phyloP scores from a whole-genome alignment of 2,797 vertebrate genomes.

The Paedocypris micromegethes region DNA sequence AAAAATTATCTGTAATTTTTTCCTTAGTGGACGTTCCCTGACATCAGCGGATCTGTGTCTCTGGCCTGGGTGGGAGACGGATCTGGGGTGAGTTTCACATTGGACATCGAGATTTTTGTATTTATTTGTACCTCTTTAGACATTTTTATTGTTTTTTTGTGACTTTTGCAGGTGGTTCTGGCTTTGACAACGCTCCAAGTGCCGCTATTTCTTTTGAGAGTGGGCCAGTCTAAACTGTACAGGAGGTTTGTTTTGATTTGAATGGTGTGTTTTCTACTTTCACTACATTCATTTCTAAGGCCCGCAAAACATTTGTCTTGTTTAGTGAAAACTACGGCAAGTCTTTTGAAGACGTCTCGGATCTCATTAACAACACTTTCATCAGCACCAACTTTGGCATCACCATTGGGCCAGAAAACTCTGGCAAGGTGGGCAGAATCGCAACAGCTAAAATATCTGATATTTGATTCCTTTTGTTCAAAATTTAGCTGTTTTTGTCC shows the following conservation, averaged over 20 bases:
- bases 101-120: not conserved
- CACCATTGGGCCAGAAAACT: slow-evolving; percentile 83
- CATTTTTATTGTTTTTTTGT: slow-evolving; percentile 13
- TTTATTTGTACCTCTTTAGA: not conserved
- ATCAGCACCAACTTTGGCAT: slow-evolving; percentile 90
- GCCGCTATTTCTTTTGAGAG: slow-evolving; percentile 79
- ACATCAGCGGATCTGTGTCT: slow-evolving; percentile 84
- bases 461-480: not conserved
- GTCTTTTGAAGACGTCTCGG: slow-evolving; percentile 81
- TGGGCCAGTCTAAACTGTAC: slow-evolving; percentile 88
- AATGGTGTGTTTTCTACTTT: not conserved
- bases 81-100: slow-evolving; percentile 80
- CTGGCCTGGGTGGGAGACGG: slow-evolving; percentile 92
- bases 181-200: slow-evolving; percentile 88
- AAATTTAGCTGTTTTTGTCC: slow-evolving; percentile 8
- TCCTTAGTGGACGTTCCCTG: slow-evolving; percentile 74
- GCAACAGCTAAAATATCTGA: not conserved
- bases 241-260: slow-evolving; percentile 74
- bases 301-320: not conserved
- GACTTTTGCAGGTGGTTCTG: slow-evolving; percentile 75
- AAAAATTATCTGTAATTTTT: slow-evolving; percentile 5
- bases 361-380: slow-evolving; percentile 87
- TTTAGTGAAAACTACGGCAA: slow-evolving; percentile 89
- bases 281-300: not conserved
- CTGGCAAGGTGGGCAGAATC: slow-evolving; percentile 77